Evolutionary conservation across 2,113 vertebrate species (phyloP).

Genomic region (Sterna hirundo): DNA sequence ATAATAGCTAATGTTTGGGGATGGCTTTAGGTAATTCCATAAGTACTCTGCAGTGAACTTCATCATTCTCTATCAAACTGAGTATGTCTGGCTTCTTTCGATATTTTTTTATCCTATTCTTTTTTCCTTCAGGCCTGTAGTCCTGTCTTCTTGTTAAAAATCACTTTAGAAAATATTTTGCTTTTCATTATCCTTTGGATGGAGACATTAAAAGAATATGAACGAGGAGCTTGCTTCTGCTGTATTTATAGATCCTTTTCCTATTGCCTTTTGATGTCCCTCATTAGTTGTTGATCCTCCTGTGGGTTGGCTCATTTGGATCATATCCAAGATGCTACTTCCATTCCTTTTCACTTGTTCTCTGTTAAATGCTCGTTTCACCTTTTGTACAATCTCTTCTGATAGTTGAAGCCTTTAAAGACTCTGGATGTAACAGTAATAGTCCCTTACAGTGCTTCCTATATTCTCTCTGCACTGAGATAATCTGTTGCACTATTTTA

Average conservation of each 20-base stretch:
- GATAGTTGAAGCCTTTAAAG: neutral
- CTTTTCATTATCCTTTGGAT: conserved; percentile 5
- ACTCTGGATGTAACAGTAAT: neutral
- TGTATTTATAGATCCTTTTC: neutral
- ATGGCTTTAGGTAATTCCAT: conserved; percentile 37
- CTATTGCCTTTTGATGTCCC: neutral
- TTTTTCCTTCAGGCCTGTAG: neutral
- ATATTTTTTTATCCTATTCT: neutral
- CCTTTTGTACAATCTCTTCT: neutral
- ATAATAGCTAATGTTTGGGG: conserved; percentile 16
- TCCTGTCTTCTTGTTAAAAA: neutral
- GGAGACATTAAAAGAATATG: neutral
- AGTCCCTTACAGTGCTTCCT: neutral
- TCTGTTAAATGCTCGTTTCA: conserved; percentile 4
- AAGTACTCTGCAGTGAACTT: neutral
- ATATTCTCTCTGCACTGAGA: neutral
- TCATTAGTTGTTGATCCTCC: conserved; percentile 44
- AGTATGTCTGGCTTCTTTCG: neutral
- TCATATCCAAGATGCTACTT: neutral
- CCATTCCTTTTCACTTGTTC: neutral
- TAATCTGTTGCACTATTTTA: neutral
- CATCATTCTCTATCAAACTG: neutral
- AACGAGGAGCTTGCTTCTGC: neutral
- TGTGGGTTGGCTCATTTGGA: neutral
- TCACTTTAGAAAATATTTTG: neutral